Percentiles rank a stretch among this genome's conserved stretches.
These are phyloP conservation scores for Margaritifera margaritifera DNA, from an alignment of 2,888 invertebrate species.

Conservation along the genomic window DNA sequence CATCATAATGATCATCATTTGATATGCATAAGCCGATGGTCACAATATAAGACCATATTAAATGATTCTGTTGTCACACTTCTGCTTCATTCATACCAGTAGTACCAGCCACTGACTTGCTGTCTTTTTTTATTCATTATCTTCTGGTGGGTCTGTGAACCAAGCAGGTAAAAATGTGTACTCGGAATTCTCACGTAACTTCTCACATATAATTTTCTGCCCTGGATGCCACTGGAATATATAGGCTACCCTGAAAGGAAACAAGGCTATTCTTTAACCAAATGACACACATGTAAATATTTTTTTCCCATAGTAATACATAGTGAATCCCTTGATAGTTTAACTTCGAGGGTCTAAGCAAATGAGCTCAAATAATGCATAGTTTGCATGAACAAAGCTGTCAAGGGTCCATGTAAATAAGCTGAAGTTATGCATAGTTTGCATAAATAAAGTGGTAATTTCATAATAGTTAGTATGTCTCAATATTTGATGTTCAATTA, in stretches of 20 bases:
- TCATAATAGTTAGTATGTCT: neutral
- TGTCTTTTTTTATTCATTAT: no score
- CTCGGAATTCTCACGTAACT: slow-evolving; percentile 27
- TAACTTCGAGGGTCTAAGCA: neutral
- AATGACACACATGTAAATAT: neutral
- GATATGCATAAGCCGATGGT: no score
- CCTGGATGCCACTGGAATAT: slow-evolving; percentile 50
- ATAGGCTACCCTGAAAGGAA: slow-evolving; percentile 46
- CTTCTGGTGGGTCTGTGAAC: slow-evolving; percentile 31
- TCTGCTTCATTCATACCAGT: no score
- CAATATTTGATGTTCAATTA: no score
- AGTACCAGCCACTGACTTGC: no score
- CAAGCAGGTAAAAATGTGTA: slow-evolving; percentile 56
- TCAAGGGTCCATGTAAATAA: neutral
- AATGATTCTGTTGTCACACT: no score
- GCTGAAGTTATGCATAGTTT: neutral
- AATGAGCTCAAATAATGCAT: neutral
- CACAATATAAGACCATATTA: no score
- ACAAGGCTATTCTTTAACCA: neutral
- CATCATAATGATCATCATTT: no score
- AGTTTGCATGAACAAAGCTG: neutral
- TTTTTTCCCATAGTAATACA: no score
- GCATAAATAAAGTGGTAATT: neutral
- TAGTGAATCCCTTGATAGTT: no score
- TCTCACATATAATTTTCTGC: slow-evolving; percentile 35